Evolutionary conservation across 1,140 invertebrate species (phyloP), one percentile per base, ranked within the genome.

Genomic region (Cephus cinctus): DNA sequence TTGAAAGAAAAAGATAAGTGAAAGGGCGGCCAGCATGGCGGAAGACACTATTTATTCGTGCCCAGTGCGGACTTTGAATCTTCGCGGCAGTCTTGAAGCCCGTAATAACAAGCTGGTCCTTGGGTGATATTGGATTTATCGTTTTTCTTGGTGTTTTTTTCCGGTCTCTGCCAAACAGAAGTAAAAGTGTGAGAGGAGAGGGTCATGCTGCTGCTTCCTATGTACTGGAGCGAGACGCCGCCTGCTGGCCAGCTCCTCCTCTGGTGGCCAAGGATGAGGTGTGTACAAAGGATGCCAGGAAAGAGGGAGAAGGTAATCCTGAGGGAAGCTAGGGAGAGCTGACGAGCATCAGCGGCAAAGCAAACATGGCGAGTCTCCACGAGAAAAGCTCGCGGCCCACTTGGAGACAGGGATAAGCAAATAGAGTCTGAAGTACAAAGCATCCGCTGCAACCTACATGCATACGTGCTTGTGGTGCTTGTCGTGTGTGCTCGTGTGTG

Each of bases 371-470:
- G 36, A 35, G 50, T 47, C 53, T 55, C 50, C 50, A 43, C 51
- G 42, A 53, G 56, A 41, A 63, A 54, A 54, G 52, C 57, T 61
- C 55, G 32, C 18, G 31, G 35, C 38, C 46, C 14, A 23, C 42
- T 36, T 42, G 42, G 43, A 56, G 51, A 57, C 50, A 43, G 47
- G 46, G 49, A 59, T 59, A 63, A 63, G 56, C 49, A 63, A 63
- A 61, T 59, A 59, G 35, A 39, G 34, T 20, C 35, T 31, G 47
- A 47, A 52, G 40, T 47, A 55, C 45, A 55, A 52, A 55, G 36
- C 41, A 21, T 30, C 31, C 20, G 46, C 40, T 43, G 43, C 43
- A 11, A 25, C 15, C 11, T 47, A 52, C 50, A 49, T 40, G 49
- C 20, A 44, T 45, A 48, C 39, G 25, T 14, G 4, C 15, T 36